These are phyloP conservation scores for Pinna nobilis DNA, from an alignment of 1,140 invertebrate species.

Conservation along the genomic window DNA sequence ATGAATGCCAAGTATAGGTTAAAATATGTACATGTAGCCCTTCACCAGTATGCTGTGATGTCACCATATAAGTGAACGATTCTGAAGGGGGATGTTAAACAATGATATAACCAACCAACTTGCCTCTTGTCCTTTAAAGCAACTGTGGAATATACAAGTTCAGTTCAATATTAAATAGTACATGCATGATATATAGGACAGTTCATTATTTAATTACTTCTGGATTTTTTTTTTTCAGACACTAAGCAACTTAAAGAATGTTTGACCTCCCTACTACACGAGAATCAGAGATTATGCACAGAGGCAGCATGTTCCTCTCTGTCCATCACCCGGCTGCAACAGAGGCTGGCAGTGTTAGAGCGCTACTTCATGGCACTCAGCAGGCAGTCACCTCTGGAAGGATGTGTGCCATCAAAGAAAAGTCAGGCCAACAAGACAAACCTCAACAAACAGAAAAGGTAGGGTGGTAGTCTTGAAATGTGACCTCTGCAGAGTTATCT, in stretches of 20 bases:
- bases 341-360: conserved; percentile 81
- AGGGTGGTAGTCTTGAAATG: too few relatives aligned
- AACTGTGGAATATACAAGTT: too few relatives aligned
- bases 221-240: conserved; percentile 71
- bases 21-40: too few relatives aligned
- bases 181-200: too few relatives aligned
- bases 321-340: conserved; percentile 81
- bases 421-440: conserved; percentile 71
- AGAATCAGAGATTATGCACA: conserved; percentile 81
- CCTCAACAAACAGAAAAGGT: conserved; percentile 73
- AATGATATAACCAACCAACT: too few relatives aligned
- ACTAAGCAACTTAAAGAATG: conserved; percentile 78
- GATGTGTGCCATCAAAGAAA: conserved; percentile 66
- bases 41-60: too few relatives aligned
- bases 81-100: too few relatives aligned
- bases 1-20: too few relatives aligned
- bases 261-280: conserved; percentile 80
- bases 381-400: conserved; percentile 77
- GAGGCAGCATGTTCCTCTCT: conserved; percentile 83
- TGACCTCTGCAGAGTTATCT: too few relatives aligned
- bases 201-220: background rate
- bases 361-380: conserved; percentile 81
- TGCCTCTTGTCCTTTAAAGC: too few relatives aligned
- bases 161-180: too few relatives aligned
- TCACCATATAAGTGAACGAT: too few relatives aligned